Evolutionary conservation across 2,888 invertebrate species (phyloP).

Genomic region (Drosophila infuscata): DNA sequence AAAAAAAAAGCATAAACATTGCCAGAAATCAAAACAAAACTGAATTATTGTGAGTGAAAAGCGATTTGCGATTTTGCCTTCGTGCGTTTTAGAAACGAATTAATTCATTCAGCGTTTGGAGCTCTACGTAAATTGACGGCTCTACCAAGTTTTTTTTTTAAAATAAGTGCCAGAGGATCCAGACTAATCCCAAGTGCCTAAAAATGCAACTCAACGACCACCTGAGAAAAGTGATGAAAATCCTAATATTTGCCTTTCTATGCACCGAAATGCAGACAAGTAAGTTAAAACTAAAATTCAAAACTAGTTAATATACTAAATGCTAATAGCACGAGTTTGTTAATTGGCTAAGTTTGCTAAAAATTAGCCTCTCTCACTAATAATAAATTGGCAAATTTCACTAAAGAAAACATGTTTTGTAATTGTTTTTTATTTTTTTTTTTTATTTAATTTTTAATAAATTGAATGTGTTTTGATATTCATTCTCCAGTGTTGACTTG

Average conservation of each 20-base stretch:
- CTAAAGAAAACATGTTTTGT: not conserved
- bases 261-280: conserved; percentile 83
- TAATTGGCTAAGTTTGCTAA: not conserved
- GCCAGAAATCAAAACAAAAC: conserved; percentile 72
- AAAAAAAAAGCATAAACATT: conserved; percentile 36
- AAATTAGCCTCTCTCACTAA: not conserved
- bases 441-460: not conserved
- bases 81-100: conserved; percentile 54
- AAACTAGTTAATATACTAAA: not conserved
- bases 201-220: conserved; percentile 70
- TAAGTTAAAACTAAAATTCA: conserved; percentile 59
- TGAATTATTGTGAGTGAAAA: conserved; percentile 71
- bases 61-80: conserved; percentile 71
- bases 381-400: not conserved
- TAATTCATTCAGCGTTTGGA: conserved; percentile 65
- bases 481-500: not conserved
- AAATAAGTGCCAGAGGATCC: not conserved
- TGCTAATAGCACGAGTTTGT: not conserved
- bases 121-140: conserved; percentile 39
- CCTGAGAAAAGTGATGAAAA: conserved; percentile 70
- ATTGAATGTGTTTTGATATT: not conserved
- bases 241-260: conserved; percentile 78
- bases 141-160: not conserved
- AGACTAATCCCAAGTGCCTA: not conserved
- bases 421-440: not conserved